phyloP scores from a whole-genome alignment of 1,140 invertebrate species.

The Hycleus phaleratus region DNA sequence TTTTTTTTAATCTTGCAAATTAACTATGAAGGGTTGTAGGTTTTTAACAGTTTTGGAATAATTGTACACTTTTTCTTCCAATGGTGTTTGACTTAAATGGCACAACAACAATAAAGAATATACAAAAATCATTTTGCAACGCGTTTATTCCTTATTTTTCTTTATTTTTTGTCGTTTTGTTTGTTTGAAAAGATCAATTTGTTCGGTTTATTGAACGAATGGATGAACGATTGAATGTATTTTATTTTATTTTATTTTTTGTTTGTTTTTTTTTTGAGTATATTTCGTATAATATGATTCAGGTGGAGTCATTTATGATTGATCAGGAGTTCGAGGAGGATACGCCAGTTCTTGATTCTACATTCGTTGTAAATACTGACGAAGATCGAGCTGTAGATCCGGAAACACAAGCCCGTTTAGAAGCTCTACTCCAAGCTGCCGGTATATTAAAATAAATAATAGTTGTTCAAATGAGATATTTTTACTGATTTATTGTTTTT shows the following conservation, averaged over 20 bases:
- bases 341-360: conserved; percentile 56
- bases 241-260: not conserved
- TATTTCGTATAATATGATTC: conserved; percentile 28
- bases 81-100: no score
- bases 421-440: conserved; percentile 82
- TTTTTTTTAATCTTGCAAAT: no score
- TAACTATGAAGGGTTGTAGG: no score
- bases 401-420: conserved; percentile 79
- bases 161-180: no score
- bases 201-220: no score
- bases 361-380: conserved; percentile 68
- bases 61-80: no score
- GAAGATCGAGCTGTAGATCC: conserved; percentile 78
- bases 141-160: no score
- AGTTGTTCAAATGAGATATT: not conserved
- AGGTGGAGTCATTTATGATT: conserved; percentile 64
- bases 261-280: not conserved
- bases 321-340: conserved; percentile 62
- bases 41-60: no score
- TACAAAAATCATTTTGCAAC: no score
- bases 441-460: conserved; percentile 44
- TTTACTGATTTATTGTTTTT: conserved; percentile 5
- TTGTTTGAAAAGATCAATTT: no score
- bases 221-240: not conserved
- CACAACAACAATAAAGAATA: no score